Conservation (phyloP, 2,888 invertebrate species). For the Mesoligia furuncula region DNA sequence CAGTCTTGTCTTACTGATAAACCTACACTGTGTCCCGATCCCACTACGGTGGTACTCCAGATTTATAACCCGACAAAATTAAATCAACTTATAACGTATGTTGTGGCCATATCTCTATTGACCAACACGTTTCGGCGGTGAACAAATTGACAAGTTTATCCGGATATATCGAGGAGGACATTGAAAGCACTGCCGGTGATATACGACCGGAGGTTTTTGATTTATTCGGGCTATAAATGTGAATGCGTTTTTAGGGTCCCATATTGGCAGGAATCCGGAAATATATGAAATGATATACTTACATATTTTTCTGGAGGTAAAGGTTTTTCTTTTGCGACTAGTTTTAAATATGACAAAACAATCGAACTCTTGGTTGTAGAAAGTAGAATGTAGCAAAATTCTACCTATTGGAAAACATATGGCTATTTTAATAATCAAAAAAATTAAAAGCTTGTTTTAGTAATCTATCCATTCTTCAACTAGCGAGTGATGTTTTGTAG, state of each 20-base stretch:
- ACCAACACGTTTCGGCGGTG: constrained; percentile 75
- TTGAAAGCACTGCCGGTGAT: constrained; percentile 67
- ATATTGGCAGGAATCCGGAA: constrained; percentile 49
- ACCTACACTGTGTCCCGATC: constrained; percentile 59
- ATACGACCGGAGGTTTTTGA: constrained; percentile 66
- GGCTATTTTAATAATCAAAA: background rate
- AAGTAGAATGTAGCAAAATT: background rate
- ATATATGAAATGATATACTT: constrained; percentile 30
- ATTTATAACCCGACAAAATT: constrained; percentile 84
- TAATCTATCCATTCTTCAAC: background rate
- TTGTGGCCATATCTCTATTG: constrained; percentile 71
- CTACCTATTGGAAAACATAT: too few relatives aligned
- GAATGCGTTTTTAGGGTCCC: constrained; percentile 71
- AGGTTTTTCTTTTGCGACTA: background rate
- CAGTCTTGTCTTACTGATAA: constrained; percentile 41
- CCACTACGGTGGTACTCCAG: constrained; percentile 66
- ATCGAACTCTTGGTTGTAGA: background rate
- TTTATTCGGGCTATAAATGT: constrained; percentile 75
- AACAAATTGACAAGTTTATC: constrained; percentile 81
- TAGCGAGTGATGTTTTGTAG: background rate
- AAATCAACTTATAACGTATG: constrained; percentile 79
- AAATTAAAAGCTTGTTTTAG: background rate
- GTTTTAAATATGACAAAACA: background rate
- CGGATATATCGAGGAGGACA: constrained; percentile 76
- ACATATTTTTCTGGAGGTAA: background rate